phyloP scores from a whole-genome alignment of 2,888 invertebrate species.

The Glaucopsyche alexis region DNA sequence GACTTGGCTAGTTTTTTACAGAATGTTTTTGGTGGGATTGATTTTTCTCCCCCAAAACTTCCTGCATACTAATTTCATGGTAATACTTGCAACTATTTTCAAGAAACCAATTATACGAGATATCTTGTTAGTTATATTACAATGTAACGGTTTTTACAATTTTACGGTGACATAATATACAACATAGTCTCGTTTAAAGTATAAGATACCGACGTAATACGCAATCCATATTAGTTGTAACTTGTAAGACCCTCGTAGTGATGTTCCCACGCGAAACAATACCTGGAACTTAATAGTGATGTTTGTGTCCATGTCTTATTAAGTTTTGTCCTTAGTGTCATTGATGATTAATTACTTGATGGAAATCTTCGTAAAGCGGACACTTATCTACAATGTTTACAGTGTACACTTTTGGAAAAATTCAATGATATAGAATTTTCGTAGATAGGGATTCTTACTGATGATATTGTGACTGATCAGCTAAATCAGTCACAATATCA shows the following conservation, averaged over 20 bases:
- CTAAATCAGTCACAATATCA: too few relatives aligned
- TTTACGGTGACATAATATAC: too few relatives aligned
- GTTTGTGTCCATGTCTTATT: not conserved
- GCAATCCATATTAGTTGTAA: not conserved
- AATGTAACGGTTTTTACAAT: too few relatives aligned
- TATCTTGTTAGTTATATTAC: too few relatives aligned
- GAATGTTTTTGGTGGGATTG: too few relatives aligned
- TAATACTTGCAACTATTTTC: too few relatives aligned
- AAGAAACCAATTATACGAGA: too few relatives aligned
- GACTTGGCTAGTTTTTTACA: too few relatives aligned
- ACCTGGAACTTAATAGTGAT: not conserved
- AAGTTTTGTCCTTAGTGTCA: conserved; percentile 6
- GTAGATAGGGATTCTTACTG: not conserved
- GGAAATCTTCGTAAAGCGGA: not conserved
- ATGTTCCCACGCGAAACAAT: conserved; percentile 17
- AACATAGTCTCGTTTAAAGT: not conserved
- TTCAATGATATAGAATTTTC: not conserved
- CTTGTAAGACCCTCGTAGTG: not conserved
- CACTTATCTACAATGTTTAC: not conserved
- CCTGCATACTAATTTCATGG: too few relatives aligned
- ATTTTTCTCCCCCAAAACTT: too few relatives aligned
- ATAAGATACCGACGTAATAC: not conserved
- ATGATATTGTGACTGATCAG: too few relatives aligned
- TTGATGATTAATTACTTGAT: conserved; percentile 2
- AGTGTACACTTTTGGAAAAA: not conserved